phyloP scores from a whole-genome alignment of 2,797 vertebrate genomes.

The Xenopus petersii region DNA sequence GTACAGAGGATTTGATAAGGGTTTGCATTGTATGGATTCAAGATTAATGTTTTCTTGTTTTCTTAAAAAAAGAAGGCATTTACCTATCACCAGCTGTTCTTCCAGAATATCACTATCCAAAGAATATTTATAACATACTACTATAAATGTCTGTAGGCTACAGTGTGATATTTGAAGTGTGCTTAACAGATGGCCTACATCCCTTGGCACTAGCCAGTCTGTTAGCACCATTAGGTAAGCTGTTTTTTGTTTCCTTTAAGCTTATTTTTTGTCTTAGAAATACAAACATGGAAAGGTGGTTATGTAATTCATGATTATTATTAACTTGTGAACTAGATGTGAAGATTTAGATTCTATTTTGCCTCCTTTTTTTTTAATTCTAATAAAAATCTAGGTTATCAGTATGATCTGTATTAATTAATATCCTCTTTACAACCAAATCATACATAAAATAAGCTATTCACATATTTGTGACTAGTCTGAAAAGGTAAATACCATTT shows the following conservation, averaged over 20 bases:
- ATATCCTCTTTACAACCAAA: too few species aligned
- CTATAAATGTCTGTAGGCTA: slow-evolving; percentile 47
- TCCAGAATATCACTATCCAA: slow-evolving; percentile 45
- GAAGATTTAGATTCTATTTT: too few species aligned
- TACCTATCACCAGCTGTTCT: slow-evolving; percentile 47
- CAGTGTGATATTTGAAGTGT: slow-evolving; percentile 45
- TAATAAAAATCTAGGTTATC: too few species aligned
- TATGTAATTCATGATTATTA: neutral
- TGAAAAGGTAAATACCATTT: too few species aligned
- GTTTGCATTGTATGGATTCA: too few species aligned
- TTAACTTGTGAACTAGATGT: neutral
- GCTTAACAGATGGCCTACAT: slow-evolving; percentile 44
- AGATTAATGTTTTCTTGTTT: slow-evolving; percentile 35
- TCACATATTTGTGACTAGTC: too few species aligned
- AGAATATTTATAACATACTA: slow-evolving; percentile 47
- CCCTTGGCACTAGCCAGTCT: slow-evolving; percentile 39
- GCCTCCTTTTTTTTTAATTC: too few species aligned
- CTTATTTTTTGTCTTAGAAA: slow-evolving; percentile 24
- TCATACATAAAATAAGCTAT: too few species aligned
- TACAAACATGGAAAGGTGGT: slow-evolving; percentile 18
- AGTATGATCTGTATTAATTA: too few species aligned
- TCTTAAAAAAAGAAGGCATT: slow-evolving; percentile 30
- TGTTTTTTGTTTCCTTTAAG: slow-evolving; percentile 25
- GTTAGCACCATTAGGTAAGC: slow-evolving; percentile 40
- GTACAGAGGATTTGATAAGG: too few species aligned